Conservation (phyloP, 2,797 vertebrate species). For the Crax fasciolata region DNA sequence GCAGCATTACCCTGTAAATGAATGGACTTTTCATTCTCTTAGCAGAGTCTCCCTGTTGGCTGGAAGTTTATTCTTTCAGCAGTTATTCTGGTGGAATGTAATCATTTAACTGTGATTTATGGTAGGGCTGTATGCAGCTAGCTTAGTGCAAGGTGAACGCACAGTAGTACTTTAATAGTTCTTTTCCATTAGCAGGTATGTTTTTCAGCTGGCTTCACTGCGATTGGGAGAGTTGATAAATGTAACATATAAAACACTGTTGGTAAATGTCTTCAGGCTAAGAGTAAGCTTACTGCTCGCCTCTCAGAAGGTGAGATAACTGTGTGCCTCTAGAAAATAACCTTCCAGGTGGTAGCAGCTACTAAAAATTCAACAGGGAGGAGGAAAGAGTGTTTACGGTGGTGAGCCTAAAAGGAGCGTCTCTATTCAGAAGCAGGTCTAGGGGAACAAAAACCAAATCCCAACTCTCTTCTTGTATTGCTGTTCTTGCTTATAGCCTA, state of each 20-base stretch:
- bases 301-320: slow-evolving; percentile 56
- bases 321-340: slow-evolving; percentile 53
- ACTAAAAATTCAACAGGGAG: background rate
- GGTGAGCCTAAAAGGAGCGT: background rate
- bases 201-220: slow-evolving; percentile 67
- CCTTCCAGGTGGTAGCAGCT: slow-evolving; percentile 49
- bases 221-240: slow-evolving; percentile 40
- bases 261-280: slow-evolving; percentile 59
- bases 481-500: background rate
- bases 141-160: slow-evolving; percentile 26
- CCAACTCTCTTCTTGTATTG: background rate
- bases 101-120: slow-evolving; percentile 31
- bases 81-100: background rate
- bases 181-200: slow-evolving; percentile 68
- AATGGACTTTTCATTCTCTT: background rate
- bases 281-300: slow-evolving; percentile 22
- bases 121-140: slow-evolving; percentile 5
- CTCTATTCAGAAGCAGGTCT: background rate
- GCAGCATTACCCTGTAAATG: background rate
- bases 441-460: background rate
- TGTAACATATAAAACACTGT: slow-evolving; percentile 13
- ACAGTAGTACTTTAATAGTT: slow-evolving; percentile 44
- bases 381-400: slow-evolving; percentile 13
- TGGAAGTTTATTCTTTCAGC: background rate
- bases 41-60: background rate